A percentile compares a stretch with the other conserved stretches of the same genome.
Evolutionary conservation across 2,888 invertebrate genomes (phyloP).

Genomic region (Conus canariensis): DNA sequence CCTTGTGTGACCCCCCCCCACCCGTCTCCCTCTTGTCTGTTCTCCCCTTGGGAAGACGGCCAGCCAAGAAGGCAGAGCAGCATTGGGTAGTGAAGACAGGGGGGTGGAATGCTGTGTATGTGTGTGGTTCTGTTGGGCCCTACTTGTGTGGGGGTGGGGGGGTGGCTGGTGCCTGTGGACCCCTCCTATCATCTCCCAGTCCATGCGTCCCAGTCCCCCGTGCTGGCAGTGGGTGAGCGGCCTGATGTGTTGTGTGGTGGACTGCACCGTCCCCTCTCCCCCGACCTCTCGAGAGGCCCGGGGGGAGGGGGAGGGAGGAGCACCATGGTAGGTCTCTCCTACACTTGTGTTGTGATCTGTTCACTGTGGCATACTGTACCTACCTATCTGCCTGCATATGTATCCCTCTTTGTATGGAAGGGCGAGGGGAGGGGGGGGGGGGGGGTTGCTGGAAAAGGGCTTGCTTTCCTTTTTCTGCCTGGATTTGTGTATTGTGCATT

Average conservation of each 20-base stretch:
- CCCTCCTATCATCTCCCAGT: not conserved
- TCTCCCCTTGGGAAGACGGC: not conserved
- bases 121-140: not conserved
- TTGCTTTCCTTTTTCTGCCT: not conserved
- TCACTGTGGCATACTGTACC: not conserved
- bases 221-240: not conserved
- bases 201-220: not conserved
- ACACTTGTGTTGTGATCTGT: slow-evolving; percentile 1
- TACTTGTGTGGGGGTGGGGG: not conserved
- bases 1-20: too few relatives aligned
- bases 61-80: not conserved
- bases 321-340: not conserved
- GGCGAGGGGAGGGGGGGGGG: not conserved
- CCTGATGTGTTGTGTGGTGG: not conserved
- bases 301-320: not conserved
- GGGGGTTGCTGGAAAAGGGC: not conserved
- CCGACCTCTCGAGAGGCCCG: too few relatives aligned
- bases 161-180: not conserved
- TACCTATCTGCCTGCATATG: not conserved
- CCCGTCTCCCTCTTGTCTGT: not conserved
- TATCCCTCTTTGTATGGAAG: not conserved
- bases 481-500: not conserved
- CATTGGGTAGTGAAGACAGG: not conserved
- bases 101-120: not conserved
- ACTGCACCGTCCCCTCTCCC: not conserved